These are phyloP conservation scores for Rallus crepitans DNA, from an alignment of 2,797 vertebrate genomes.

Conservation along the genomic window DNA sequence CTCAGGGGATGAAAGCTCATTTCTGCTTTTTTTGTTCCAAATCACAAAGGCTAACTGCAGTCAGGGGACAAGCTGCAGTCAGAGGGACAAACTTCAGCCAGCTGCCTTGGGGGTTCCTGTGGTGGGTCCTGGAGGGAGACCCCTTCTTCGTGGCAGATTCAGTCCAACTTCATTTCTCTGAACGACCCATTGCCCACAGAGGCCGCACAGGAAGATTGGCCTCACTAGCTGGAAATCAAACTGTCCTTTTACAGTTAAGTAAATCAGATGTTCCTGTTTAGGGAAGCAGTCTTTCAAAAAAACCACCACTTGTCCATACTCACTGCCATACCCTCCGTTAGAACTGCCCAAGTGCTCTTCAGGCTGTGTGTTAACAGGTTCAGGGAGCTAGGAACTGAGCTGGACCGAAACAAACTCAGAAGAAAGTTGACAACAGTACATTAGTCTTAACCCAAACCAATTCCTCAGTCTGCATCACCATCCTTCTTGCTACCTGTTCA, in stretches of 20 bases:
- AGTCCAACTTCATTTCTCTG: not conserved
- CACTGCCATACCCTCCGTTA: not conserved
- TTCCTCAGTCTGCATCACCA: not conserved
- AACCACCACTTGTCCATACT: not conserved
- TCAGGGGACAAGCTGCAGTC: not conserved
- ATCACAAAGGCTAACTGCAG: not conserved
- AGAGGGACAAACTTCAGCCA: not conserved
- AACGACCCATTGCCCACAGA: not conserved
- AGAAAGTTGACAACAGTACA: not conserved
- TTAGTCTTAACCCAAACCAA: not conserved
- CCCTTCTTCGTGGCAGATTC: not conserved
- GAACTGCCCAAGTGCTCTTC: not conserved
- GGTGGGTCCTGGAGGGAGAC: not conserved
- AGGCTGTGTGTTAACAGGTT: not conserved
- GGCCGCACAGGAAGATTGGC: not conserved
- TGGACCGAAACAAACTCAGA: not conserved
- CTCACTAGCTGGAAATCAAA: not conserved
- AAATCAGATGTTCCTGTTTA: not conserved
- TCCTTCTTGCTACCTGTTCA: not conserved
- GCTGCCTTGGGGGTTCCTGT: accelerated
- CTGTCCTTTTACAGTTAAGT: not conserved
- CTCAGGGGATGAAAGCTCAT: not conserved
- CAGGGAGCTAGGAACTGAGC: not conserved
- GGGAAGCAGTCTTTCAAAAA: not conserved
- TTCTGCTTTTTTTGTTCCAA: not conserved